phyloP scores from a whole-genome alignment of 2,888 invertebrate species.

The Stegana nigrithorax region DNA sequence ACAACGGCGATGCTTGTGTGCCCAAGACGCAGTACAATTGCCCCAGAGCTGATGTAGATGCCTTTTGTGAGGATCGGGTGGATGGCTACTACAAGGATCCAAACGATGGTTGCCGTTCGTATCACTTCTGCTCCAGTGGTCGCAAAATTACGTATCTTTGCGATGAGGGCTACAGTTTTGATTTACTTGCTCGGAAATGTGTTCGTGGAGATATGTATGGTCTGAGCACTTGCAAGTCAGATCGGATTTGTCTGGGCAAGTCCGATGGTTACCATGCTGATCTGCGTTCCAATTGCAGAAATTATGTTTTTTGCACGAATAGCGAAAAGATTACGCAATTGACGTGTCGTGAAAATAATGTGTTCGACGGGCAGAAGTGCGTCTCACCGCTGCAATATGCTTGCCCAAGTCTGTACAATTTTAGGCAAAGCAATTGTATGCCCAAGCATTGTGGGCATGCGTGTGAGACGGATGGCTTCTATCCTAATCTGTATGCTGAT shows the following conservation, averaged over 20 bases:
- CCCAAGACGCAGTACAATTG: conserved; percentile 69
- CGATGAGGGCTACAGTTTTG: conserved; percentile 70
- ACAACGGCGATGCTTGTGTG: conserved; percentile 73
- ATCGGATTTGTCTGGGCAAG: conserved; percentile 68
- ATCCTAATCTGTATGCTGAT: conserved; percentile 67
- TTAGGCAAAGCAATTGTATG: conserved; percentile 58
- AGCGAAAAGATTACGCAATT: conserved; percentile 72
- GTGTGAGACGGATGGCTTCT: conserved; percentile 71
- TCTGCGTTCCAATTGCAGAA: conserved; percentile 71
- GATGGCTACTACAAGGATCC: conserved; percentile 72
- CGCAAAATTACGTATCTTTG: conserved; percentile 74
- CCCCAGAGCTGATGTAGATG: conserved; percentile 64
- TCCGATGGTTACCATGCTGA: conserved; percentile 73
- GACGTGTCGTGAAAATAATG: conserved; percentile 72
- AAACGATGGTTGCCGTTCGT: conserved; percentile 72
- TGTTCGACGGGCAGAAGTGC: conserved; percentile 73
- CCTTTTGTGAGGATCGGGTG: conserved; percentile 70
- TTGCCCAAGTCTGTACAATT: conserved; percentile 67
- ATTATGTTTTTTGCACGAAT: conserved; percentile 73
- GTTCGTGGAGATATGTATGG: conserved; percentile 33
- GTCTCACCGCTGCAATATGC: conserved; percentile 68
- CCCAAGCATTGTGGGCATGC: conserved; percentile 46
- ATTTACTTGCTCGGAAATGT: conserved; percentile 69
- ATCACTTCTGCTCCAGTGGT: conserved; percentile 72
- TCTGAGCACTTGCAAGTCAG: conserved; percentile 32